Conservation (phyloP, 1,140 invertebrate species). For the Bathynomus jamesi region DNA sequence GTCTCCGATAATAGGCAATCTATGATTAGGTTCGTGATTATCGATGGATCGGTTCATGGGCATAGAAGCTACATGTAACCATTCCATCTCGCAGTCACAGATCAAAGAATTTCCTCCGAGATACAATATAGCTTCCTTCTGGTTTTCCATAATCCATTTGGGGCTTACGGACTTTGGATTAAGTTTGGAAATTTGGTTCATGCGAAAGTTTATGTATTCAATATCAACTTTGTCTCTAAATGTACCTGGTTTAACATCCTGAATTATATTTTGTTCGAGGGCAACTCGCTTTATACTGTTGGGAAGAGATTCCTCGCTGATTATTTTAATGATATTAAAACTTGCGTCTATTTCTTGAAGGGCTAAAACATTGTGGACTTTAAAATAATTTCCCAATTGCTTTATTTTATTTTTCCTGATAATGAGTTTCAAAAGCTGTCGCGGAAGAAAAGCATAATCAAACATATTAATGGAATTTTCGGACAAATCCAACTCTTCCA, state of each 20-base stretch:
- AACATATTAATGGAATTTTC: constrained; percentile 75
- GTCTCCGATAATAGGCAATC: constrained; percentile 73
- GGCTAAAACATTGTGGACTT: constrained; percentile 57
- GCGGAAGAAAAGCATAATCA: constrained; percentile 85
- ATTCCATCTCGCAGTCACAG: constrained; percentile 79
- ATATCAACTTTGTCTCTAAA: constrained; percentile 74
- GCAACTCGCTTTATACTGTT: constrained; percentile 77
- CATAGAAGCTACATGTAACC: constrained; percentile 70
- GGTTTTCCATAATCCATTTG: constrained; percentile 59
- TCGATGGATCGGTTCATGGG: constrained; percentile 61
- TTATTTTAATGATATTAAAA: constrained; percentile 71
- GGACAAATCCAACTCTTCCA: constrained; percentile 82
- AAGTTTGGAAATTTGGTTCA: constrained; percentile 65
- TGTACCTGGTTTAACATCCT: constrained; percentile 65
- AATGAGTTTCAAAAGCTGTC: constrained; percentile 77
- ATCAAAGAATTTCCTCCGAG: constrained; percentile 81
- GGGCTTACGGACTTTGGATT: constrained; percentile 64
- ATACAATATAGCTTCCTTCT: constrained; percentile 76
- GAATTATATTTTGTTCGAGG: constrained; percentile 80
- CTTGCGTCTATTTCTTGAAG: constrained; percentile 73
- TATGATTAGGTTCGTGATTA: constrained; percentile 54
- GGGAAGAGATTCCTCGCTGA: constrained; percentile 70
- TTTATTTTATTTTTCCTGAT: constrained; percentile 52
- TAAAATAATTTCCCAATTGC: constrained; percentile 74
- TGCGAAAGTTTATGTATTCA: constrained; percentile 75